Base-by-base conservation (phyloP, 1,140 invertebrate genomes). In the Branchinecta lynchi region DNA sequence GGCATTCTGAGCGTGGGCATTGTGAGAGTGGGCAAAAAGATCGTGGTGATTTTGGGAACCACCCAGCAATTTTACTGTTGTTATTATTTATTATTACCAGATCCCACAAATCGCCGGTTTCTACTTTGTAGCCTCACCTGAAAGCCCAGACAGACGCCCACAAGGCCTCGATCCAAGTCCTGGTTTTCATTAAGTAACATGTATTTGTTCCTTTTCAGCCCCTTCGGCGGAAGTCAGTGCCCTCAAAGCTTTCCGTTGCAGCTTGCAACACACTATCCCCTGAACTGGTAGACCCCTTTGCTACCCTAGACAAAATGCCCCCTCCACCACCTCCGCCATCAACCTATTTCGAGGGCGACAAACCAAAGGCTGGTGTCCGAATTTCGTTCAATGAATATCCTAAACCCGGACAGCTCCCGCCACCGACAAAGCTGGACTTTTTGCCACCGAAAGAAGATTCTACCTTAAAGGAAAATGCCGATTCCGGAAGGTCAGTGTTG, bases 341-440 rank as follows among this genome's bases (percentile, higher is more conserved):
- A 7, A 85, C 84, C 44, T 88, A 88, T 73, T 88, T 88, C 73
- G 60, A 71, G n/a, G 8, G 43, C 12, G 66, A 20, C 21, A 44
- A 81, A 80, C 71, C 81, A 81, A 72, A 77, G 77, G 70, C 78
- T 74, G 70, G 77, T 75, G 70, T 78, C 81, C 44, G 81, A 84
- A 10, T 84, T 84, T 7, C 85, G 2, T 87, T 87, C 65, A 84
- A 86, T 2, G 85, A 86, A 77, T 87, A 87, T 75, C 82, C 82
- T 44, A 79, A 81, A 45, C 79, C 80, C 10, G 80, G 79, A 51
- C 78, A 78, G 10, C 70, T 79, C 78, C 70, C 69, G 20, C 17
- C 65, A 44, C 73, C 73, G 32, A 70, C 73, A 43, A 70, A 70
- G 45, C 69, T 74, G 60, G 70, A 73, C 43, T 74, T 74, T 68